Base-by-base conservation (phyloP, 2,888 invertebrate species). In the Tetranychus truncatus region DNA sequence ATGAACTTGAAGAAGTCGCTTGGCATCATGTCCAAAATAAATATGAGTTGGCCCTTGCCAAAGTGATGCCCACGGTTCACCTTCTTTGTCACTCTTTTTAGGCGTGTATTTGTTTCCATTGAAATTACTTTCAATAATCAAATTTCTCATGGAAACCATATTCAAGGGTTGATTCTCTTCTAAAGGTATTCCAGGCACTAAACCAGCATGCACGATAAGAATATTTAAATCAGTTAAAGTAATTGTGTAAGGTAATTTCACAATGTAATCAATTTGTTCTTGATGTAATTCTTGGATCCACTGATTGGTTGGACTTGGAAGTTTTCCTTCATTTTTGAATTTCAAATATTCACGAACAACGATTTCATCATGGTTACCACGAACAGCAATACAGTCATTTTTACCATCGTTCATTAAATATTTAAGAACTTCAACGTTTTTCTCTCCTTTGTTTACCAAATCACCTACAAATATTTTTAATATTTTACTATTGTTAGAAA, bases 21-120 rank as follows among this genome's bases (percentile, higher is more conserved):
- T 77, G 3, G 83, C 82, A 79, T 82, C 82, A 74, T 83, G 83
- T 46, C 83, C 83, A 77, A 82, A 83, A 78, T 82, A 83, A 9
- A 83, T 81, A 78, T 83, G 83, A 72, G 81, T 77, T 5, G 83
- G 82, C 3, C 83, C 83, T 5, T 74, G 74, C 83, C 83, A 83
- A 15, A 79, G 34, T 2, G 80, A 77, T 6, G 80, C 80, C 83
- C 83, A 83, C 1, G 81, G 79, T 11, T 79, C 78, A 1, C 82
- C 82, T 45, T 77, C 76, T 34, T 79, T 78, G 0, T 74, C 74
- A 44, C 78, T 75, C 66, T 79, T 80, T 9, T 78, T 75, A 1
- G 79, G 79, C 18, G 75, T 73, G 7, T 80, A n/a, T 18, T 78
- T 79, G 65, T 34, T 34, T 34, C 34, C 34, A 4, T 46, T 18